Evolutionary conservation across 2,888 invertebrate species (phyloP), one percentile per base, ranked within the genome.

Genomic region (Torymus aiolomorphi): DNA sequence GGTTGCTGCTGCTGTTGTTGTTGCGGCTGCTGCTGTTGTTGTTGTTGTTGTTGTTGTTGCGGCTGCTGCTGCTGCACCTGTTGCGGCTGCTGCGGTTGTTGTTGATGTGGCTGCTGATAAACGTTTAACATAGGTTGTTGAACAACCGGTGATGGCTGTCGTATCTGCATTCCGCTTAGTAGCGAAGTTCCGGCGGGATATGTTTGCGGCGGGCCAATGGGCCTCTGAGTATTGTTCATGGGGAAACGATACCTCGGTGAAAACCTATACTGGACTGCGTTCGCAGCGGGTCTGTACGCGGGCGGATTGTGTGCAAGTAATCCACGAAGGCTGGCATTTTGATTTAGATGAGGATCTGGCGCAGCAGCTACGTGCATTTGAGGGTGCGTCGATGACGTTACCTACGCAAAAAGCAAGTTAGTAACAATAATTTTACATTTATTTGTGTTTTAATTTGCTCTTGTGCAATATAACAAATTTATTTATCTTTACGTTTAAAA

Each of bases 321-420:
- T 10, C 88, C 88, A 14, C 88, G 84, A 20, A 88, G 84, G 82
- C 85, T 89, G 1, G 89, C 85, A 67, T 88, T 89, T 67, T 88
- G 89, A 54, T 86, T 87, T 70, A 84, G 24, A 24, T 70, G 78
- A 4, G 78, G 69, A 51, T 82, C 82, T 12, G 80, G 56, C 12
- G 59, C 71, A 42, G 71, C 3, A 42, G 71, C 3, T 16, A 78
- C 61, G 10, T 88, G 88, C 57, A 87, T 90, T 85, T 84, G 93
- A 16, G 94, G 94, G 90, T 94, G 94, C 13, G 93, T 93, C 0
- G 93, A 93, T 4, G 93, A 93, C 5, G 92, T 92, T 20, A 92
- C 92, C 90, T 92, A 89, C 2, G 56, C 2, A 72, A 65, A 67
- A 61, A 42, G 13, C 52, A 2, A 49, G 24, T 70, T 69, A 31